These are phyloP conservation scores for Hydropsyche betteni DNA, from an alignment of 2,888 invertebrate genomes.

Conservation along the genomic window DNA sequence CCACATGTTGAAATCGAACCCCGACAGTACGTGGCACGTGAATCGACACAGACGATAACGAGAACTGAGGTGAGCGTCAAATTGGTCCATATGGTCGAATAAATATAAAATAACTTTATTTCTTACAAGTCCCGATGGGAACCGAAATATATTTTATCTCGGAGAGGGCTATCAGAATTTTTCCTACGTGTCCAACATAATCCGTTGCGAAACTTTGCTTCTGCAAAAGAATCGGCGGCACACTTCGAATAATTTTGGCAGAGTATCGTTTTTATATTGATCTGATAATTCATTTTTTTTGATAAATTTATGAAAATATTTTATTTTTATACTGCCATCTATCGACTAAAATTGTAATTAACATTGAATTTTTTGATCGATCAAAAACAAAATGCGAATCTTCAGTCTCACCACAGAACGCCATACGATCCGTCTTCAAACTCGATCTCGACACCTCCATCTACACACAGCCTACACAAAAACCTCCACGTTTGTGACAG, in stretches of 20 bases:
- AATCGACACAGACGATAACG: constrained; percentile 10
- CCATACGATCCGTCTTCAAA: too few species aligned
- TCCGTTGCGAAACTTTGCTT: background rate
- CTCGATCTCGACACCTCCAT: too few species aligned
- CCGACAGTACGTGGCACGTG: background rate
- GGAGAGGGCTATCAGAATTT: background rate
- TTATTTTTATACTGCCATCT: too few species aligned
- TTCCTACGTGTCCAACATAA: background rate
- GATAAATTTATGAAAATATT: too few species aligned
- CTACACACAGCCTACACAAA: too few species aligned
- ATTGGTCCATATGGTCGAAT: constrained; percentile 34
- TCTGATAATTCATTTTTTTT: too few species aligned
- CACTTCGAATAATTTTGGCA: background rate
- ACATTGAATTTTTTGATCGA: too few species aligned
- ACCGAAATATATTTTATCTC: background rate
- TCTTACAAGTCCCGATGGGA: constrained; percentile 11
- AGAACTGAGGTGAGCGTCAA: background rate
- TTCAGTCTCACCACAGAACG: too few species aligned
- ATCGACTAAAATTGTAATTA: too few species aligned
- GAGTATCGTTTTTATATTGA: too few species aligned
- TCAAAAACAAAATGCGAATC: too few species aligned
- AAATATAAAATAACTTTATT: constrained; percentile 39
- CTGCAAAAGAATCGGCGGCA: background rate
- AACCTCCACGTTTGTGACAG: too few species aligned
- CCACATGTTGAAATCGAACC: constrained; percentile 37